These are phyloP conservation scores for Tautogolabrus adspersus DNA, from an alignment of 2,113 vertebrate species.

Conservation along the genomic window DNA sequence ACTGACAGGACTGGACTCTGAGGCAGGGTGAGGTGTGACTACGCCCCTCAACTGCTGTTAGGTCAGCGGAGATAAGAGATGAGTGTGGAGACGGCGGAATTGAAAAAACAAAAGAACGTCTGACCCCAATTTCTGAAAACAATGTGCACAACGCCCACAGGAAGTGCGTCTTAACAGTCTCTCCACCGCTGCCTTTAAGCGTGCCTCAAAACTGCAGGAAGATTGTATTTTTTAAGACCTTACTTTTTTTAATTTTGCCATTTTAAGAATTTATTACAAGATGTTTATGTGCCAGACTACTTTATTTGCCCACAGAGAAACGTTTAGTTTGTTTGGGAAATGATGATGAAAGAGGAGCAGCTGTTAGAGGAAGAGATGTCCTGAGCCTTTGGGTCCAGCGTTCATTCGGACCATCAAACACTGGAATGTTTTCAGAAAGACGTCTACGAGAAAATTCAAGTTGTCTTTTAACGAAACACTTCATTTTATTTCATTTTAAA, in stretches of 20 bases:
- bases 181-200: conserved; percentile 56
- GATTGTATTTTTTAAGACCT: conserved; percentile 69
- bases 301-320: conserved; percentile 56
- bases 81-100: conserved; percentile 19
- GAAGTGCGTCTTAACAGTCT: conserved; percentile 62
- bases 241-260: conserved; percentile 65
- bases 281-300: conserved; percentile 82
- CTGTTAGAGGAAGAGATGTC: conserved; percentile 1
- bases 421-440: conserved; percentile 74
- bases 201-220: conserved; percentile 72
- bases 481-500: conserved; percentile 48
- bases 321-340: conserved; percentile 31
- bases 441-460: conserved; percentile 20
- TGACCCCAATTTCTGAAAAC: conserved; percentile 51
- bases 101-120: background rate
- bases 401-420: conserved; percentile 67
- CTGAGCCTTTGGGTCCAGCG: conserved; percentile 50
- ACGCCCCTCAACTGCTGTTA: conserved; percentile 26
- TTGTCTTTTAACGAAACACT: conserved; percentile 53
- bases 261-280: conserved; percentile 78
- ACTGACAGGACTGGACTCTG: conserved; percentile 21
- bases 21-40: conserved; percentile 3
- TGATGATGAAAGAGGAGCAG: conserved; percentile 11
- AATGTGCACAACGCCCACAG: conserved; percentile 47
- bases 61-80: conserved; percentile 16